phyloP scores from a whole-genome alignment of 35 echinoderm and acorn worm genomes.

The Holothuria glaberrima region DNA sequence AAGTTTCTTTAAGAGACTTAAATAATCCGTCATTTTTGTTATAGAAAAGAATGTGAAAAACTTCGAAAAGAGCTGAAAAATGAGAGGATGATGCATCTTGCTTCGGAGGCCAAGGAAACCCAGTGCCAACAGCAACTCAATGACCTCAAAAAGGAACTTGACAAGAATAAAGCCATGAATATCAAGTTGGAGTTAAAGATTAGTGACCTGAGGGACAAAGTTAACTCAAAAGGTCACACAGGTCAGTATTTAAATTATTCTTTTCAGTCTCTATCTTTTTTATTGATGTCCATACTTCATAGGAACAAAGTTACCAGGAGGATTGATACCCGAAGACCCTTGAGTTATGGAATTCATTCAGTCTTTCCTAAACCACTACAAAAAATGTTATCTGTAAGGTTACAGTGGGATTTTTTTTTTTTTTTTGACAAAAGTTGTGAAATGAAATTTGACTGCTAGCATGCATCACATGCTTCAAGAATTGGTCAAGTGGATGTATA shows the following conservation, averaged over 20 bases:
- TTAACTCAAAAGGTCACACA: slow-evolving; percentile 54
- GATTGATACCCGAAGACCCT: no score
- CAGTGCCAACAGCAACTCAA: slow-evolving; percentile 50
- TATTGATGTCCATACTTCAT: no score
- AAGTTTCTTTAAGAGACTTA: no score
- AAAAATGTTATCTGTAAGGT: no score
- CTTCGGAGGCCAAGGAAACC: slow-evolving; percentile 41
- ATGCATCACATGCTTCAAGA: no score
- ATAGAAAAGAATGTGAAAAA: slow-evolving; percentile 68
- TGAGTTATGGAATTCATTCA: no score
- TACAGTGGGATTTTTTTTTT: no score
- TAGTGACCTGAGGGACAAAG: slow-evolving; percentile 67
- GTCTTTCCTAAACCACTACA: no score
- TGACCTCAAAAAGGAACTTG: slow-evolving; percentile 52
- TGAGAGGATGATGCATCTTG: slow-evolving; percentile 54
- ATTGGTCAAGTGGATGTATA: no score
- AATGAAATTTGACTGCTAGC: no score
- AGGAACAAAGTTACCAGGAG: no score
- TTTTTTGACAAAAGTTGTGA: no score
- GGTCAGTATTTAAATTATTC: slow-evolving; percentile 20
- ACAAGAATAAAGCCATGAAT: slow-evolving; percentile 54
- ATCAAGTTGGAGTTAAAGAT: slow-evolving; percentile 67
- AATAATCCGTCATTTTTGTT: not conserved
- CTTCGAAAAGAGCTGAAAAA: slow-evolving; percentile 62
- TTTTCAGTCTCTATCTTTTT: not conserved